phyloP scores from a whole-genome alignment of 2,113 vertebrate species.

The Hyla sarda region DNA sequence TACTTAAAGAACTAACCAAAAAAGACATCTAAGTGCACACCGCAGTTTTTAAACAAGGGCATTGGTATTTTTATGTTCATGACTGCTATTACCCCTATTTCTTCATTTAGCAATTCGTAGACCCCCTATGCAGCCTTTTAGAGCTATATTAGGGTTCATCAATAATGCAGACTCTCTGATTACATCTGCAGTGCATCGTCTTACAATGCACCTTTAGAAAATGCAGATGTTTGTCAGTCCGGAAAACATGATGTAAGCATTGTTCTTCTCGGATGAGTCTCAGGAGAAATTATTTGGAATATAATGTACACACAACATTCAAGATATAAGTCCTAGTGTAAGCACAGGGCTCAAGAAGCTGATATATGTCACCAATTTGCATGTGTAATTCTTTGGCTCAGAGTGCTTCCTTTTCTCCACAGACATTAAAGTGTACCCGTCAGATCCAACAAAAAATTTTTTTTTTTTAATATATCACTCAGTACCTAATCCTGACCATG shows the following conservation, averaged over 20 bases:
- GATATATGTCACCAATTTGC: too few relatives aligned
- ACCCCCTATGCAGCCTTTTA: background rate
- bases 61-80: background rate
- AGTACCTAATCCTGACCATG: too few relatives aligned
- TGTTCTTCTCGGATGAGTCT: background rate
- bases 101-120: background rate
- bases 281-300: background rate
- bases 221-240: conserved; percentile 15
- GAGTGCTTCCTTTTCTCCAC: too few relatives aligned
- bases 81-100: too few relatives aligned
- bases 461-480: too few relatives aligned
- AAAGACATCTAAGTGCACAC: too few relatives aligned
- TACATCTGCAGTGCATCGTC: background rate
- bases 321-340: background rate
- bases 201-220: background rate
- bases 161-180: conserved; percentile 1
- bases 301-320: background rate
- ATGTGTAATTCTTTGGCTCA: too few relatives aligned
- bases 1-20: too few relatives aligned
- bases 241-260: conserved; percentile 7
- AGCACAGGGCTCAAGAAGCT: background rate
- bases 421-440: too few relatives aligned
- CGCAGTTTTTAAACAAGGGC: background rate
- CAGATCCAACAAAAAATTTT: too few relatives aligned
- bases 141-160: background rate